Evolutionary conservation across 2,797 vertebrate genomes (phyloP), one percentile per base, ranked within the genome.

Genomic region (Lycodopsis pacificus): DNA sequence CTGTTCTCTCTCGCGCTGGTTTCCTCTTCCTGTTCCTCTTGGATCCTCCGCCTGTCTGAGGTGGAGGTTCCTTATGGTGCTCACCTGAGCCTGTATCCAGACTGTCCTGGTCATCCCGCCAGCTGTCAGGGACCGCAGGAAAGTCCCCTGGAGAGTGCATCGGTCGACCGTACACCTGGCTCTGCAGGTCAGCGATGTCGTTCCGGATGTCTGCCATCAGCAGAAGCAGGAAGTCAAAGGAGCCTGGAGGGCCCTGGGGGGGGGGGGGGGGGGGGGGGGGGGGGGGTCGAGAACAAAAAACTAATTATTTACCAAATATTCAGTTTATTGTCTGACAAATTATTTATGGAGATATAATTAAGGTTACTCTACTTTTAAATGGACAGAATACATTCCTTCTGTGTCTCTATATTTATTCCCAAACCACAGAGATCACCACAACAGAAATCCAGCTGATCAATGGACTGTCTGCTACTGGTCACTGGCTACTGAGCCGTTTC

Each of bases 131-230:
- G 87, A 91, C 95, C 30, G 91, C 75, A 0, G 96, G 95, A 75
- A 96, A 95, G 72, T 97, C 96, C 12, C 91, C 90, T 0, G 95
- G 95, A 17, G 96, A 95, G 71, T 92, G 95, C 81, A 95, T 87
- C 6, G 93, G 86, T 19, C 92, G 95, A 8, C 96, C 96, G 25
- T 97, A 97, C 67, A 98, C 96, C 88, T 96, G 96, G 70, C 93
- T 96, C 90, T 99, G 97, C 70, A 99, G 95, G 79, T 98, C 97
- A 0, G 96, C 92, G 0, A 99, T 99, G 90, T 99, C 98, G 0
- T 98, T 97, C 73, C 97, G 96, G 88, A 99, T 97, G 88, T 99
- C 98, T 2, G 98, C 98, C 97, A 99, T 96, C 90, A 99, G 94
- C 49, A 99, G 94, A 17, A 99, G 91, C 40, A 99, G 94, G 94